Evolutionary conservation across 64 coral and sea anemone genomes (phyloP).

Genomic region (Stylophora pistillata): DNA sequence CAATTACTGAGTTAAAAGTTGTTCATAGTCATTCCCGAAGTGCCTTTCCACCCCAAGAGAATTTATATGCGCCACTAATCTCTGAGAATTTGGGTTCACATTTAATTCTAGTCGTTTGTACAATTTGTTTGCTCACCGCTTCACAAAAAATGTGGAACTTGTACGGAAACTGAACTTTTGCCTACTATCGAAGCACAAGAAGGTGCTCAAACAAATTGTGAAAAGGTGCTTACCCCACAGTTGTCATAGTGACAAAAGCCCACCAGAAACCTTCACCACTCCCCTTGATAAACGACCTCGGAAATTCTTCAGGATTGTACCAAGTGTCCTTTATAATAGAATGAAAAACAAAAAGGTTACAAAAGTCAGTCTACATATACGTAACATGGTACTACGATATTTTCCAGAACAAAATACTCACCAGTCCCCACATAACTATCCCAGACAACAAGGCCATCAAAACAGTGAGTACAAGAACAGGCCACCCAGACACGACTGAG

Average conservation of each 20-base stretch:
- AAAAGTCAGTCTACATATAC: not conserved
- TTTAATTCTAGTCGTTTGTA: too few relatives aligned
- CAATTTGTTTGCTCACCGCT: too few relatives aligned
- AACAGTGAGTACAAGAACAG: conserved; percentile 76
- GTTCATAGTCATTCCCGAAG: too few relatives aligned
- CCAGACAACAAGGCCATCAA: conserved; percentile 90
- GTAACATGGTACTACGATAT: too few relatives aligned
- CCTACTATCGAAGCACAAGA: too few relatives aligned
- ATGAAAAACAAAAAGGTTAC: not conserved
- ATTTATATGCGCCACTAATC: too few relatives aligned
- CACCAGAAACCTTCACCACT: conserved; percentile 90
- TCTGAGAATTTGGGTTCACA: too few relatives aligned
- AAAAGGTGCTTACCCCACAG: conserved; percentile 80
- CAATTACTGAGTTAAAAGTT: too few relatives aligned
- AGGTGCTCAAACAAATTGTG: too few relatives aligned
- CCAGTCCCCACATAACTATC: conserved; percentile 94
- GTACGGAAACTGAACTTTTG: too few relatives aligned
- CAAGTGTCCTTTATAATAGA: conserved; percentile 75
- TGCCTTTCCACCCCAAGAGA: too few relatives aligned
- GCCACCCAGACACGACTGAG: conserved; percentile 89
- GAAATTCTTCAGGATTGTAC: conserved; percentile 89
- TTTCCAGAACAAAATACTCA: conserved; percentile 48
- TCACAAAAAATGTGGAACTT: too few relatives aligned
- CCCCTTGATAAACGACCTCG: conserved; percentile 75
- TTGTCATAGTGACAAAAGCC: conserved; percentile 99